Percentiles rank a stretch among this genome's conserved stretches.
Conservation (phyloP, 2,888 invertebrate genomes). For the Chaetogeoica ovagalla region DNA sequence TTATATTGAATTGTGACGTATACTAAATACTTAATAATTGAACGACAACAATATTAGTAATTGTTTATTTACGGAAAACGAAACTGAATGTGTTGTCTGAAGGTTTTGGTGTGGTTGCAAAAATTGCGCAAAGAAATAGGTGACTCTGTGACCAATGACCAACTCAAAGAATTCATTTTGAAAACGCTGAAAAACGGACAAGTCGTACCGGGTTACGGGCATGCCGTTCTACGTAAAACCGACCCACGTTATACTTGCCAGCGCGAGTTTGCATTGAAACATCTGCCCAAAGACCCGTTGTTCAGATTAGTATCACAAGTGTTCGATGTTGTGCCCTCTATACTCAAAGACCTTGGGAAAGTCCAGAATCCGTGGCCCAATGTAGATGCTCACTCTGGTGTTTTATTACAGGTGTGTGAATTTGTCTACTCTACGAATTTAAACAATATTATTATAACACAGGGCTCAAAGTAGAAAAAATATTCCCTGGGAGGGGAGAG, state of each 20-base stretch:
- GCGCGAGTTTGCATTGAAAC: conserved; percentile 90
- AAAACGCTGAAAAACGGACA: conserved; percentile 93
- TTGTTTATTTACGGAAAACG: too few relatives aligned
- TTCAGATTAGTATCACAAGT: conserved; percentile 89
- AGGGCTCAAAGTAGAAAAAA: too few relatives aligned
- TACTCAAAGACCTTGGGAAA: conserved; percentile 90
- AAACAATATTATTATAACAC: neutral
- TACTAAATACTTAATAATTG: too few relatives aligned
- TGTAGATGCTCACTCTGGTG: conserved; percentile 96
- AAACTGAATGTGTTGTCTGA: conserved; percentile 56
- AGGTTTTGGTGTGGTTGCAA: conserved; percentile 91
- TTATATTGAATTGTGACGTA: too few relatives aligned
- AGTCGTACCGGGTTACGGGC: conserved; percentile 95
- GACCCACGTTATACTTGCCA: conserved; percentile 92
- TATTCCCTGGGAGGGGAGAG: too few relatives aligned
- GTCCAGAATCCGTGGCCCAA: conserved; percentile 99
- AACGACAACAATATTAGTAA: too few relatives aligned
- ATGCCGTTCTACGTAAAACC: conserved; percentile 93
- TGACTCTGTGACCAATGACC: conserved; percentile 82
- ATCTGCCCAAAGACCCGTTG: conserved; percentile 86
- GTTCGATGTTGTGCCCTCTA: conserved; percentile 89
- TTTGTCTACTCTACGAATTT: neutral
- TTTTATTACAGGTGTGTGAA: conserved; percentile 74
- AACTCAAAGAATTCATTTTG: conserved; percentile 95
- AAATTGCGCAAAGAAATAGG: conserved; percentile 86